Percentiles rank a stretch among this genome's conserved stretches.
These are phyloP conservation scores for Mus spicilegus DNA, from an alignment of 2,113 vertebrate species.

Conservation along the genomic window DNA sequence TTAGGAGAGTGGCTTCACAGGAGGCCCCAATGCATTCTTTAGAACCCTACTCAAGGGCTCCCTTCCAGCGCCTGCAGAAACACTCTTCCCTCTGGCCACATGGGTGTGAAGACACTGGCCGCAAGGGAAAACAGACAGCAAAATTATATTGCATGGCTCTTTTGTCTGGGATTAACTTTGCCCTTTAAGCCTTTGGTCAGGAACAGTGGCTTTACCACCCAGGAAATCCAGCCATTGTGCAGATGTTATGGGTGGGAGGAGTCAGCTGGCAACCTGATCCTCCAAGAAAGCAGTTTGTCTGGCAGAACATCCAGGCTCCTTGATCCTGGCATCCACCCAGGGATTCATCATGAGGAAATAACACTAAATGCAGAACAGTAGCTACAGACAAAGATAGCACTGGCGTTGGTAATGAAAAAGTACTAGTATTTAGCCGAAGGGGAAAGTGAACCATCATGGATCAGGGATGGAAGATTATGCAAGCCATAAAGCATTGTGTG, in stretches of 20 bases:
- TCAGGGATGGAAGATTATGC: background rate
- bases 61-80: background rate
- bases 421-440: background rate
- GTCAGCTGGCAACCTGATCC: background rate
- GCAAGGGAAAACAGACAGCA: background rate
- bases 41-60: background rate
- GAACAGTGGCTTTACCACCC: background rate
- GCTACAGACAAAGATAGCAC: background rate
- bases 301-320: background rate
- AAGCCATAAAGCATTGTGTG: background rate
- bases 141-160: background rate
- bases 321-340: background rate
- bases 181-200: background rate
- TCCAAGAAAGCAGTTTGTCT: background rate
- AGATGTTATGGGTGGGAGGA: background rate
- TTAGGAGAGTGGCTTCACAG: background rate
- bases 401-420: background rate
- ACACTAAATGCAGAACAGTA: background rate
- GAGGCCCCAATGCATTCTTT: background rate
- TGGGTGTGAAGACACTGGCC: background rate
- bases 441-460: background rate
- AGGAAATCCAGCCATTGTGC: background rate
- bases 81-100: background rate
- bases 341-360: background rate
- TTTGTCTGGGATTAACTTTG: slow-evolving; percentile 41